A percentile compares a stretch with the other conserved stretches of the same genome.
Conservation (phyloP, 1,140 invertebrate species). For the Hycleus phaleratus region DNA sequence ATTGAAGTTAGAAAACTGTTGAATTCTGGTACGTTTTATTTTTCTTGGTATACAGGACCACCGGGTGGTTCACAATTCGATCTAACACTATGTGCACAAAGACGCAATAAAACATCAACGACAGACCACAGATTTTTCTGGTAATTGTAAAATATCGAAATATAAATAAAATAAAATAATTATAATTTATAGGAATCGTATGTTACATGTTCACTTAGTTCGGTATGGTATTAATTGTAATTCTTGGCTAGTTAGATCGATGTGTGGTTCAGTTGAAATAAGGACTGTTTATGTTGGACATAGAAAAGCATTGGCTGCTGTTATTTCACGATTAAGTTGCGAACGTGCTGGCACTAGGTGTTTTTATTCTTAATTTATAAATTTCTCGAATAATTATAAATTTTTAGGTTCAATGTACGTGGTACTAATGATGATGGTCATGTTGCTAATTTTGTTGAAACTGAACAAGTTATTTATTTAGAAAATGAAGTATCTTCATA, state of each 20-base stretch:
- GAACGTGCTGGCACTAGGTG: conserved; percentile 88
- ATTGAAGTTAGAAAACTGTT: conserved; percentile 76
- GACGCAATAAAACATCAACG: conserved; percentile 62
- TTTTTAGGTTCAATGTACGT: conserved; percentile 83
- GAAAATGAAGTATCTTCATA: conserved; percentile 80
- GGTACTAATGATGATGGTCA: conserved; percentile 99
- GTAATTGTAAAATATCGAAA: conserved; percentile 41
- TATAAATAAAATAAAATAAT: background rate
- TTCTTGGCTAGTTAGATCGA: conserved; percentile 85
- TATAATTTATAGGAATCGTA: conserved; percentile 67
- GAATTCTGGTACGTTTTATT: conserved; percentile 95
- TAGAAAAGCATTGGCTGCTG: conserved; percentile 83
- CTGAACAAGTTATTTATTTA: conserved; percentile 91
- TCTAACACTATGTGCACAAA: conserved; percentile 88
- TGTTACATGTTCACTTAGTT: conserved; percentile 85
- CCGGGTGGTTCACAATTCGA: conserved; percentile 50
- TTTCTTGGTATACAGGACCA: conserved; percentile 61
- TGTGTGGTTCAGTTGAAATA: conserved; percentile 95
- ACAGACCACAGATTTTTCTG: conserved; percentile 96
- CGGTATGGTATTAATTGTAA: conserved; percentile 81
- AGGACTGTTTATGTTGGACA: conserved; percentile 92
- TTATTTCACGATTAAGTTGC: conserved; percentile 93
- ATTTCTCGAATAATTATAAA: background rate
- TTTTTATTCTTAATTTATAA: conserved; percentile 1
- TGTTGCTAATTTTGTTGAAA: conserved; percentile 99